Evolutionary conservation across 2,797 vertebrate species (phyloP).

Genomic region (Pteronotus mesoamericanus): DNA sequence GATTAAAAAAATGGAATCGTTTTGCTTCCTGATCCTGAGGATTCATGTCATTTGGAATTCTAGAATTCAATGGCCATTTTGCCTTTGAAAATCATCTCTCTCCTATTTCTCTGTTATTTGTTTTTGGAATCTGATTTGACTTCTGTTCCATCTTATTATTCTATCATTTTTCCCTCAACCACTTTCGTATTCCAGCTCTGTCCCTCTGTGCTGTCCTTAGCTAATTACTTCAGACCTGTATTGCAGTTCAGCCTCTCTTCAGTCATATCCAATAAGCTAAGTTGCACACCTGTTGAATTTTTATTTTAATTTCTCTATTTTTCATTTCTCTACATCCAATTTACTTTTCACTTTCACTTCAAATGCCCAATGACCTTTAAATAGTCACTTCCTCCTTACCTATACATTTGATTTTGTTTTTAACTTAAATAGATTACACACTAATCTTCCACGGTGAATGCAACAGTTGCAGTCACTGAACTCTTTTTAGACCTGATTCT

Average conservation of each 20-base stretch:
- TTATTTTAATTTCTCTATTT: background rate
- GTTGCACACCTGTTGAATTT: background rate
- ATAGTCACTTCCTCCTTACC: background rate
- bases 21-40: background rate
- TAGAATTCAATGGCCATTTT: background rate
- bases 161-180: background rate
- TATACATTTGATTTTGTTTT: background rate
- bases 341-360: background rate
- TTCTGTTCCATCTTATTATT: background rate
- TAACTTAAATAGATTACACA: background rate
- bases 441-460: background rate
- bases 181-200: background rate
- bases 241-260: background rate
- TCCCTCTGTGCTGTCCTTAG: background rate
- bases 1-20: background rate
- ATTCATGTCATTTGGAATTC: background rate
- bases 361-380: background rate
- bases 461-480: background rate
- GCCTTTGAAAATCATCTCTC: background rate
- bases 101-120: background rate
- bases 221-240: background rate
- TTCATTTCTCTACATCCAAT: background rate
- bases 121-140: background rate
- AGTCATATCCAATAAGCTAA: background rate
- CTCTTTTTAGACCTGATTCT: background rate